Evolutionary conservation across 2,888 invertebrate genomes (phyloP), one percentile per base, ranked within the genome.

Genomic region (Argyresthia albistria): DNA sequence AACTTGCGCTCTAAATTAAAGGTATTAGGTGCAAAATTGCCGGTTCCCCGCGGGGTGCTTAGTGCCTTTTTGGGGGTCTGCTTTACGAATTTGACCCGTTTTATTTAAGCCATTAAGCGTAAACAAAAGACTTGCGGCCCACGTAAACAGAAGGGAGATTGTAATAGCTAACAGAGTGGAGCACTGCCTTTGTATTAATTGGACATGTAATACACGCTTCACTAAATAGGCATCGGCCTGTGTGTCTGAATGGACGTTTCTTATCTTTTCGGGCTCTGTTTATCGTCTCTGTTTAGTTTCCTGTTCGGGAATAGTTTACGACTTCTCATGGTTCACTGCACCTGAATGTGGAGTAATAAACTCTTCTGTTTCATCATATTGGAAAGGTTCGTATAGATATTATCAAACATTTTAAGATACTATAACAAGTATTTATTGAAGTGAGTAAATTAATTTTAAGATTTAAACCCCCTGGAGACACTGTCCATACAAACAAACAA

Each of bases 41-140:
- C 56, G 54, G 65, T 63, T 61, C 58, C 58, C 55, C 51, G 56
- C 57, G 65, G 65, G 61, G 67, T 67, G 69, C 74, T 76, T 76
- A 69, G 74, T 78, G 70, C 75, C 71, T 79, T 80, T 80, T 73
- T 61, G 61, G 67, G 64, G 65, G 60, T 64, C 64, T 76, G 78
- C 78, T 80, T 76, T 76, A 73, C 74, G 78, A 80, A 83, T 82
- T 81, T 77, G 80, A 75, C 78, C 82, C 80, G 78, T 84, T 84
- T 83, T 81, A 80, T 83, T 83, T 81, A 79, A 81, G 80, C 79
- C 81, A 83, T 84, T 86, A 83, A 76, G 74, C 80, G 80, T 79
- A 80, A 80, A 82, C 81, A 84, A 84, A 83, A 83, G 83, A 80
- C 73, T 78, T 70, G 73, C 70, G 67, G 73, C 69, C 70, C 73